Percentiles rank a stretch among this genome's conserved stretches.
Evolutionary conservation across 2,797 vertebrate genomes (phyloP).

Genomic region (Monodelphis domestica): DNA sequence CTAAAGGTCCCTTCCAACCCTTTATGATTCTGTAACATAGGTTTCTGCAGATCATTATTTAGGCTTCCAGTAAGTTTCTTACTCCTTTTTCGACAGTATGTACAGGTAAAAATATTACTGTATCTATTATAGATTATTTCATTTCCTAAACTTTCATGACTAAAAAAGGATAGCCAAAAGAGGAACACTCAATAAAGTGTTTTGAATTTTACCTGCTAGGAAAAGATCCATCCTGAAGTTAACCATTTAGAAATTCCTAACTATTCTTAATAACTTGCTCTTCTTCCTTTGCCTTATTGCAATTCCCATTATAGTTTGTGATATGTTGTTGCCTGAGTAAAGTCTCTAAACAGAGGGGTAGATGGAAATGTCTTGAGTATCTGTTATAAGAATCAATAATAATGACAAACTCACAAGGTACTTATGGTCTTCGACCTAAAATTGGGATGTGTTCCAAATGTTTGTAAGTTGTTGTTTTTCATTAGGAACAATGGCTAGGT

Average conservation of each 20-base stretch:
- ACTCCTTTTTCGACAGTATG: not conserved
- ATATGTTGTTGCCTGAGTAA: conserved; percentile 31
- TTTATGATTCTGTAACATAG: not conserved
- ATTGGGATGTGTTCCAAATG: not conserved
- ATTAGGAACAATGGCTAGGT: not conserved
- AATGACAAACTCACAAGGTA: not conserved
- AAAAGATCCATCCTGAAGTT: conserved; percentile 21
- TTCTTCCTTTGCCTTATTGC: conserved; percentile 21
- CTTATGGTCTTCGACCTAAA: not conserved
- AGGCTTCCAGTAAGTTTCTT: not conserved
- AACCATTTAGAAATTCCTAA: conserved; percentile 49
- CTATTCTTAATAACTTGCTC: conserved; percentile 9
- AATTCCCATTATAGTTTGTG: conserved; percentile 23
- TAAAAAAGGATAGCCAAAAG: conserved; percentile 4
- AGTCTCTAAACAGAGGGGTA: not conserved
- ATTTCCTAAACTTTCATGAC: conserved; percentile 37
- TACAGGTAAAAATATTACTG: conserved; percentile 12
- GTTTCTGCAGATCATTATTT: not conserved
- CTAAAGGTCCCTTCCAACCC: not conserved
- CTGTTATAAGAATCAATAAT: not conserved
- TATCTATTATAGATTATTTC: conserved; percentile 16
- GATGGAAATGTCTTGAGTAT: not conserved
- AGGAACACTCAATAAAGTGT: not conserved
- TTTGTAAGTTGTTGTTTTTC: not conserved
- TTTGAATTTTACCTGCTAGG: conserved; percentile 2